These are phyloP conservation scores for Polyommatus iphigenia DNA, from an alignment of 2,888 invertebrate species.

Conservation along the genomic window DNA sequence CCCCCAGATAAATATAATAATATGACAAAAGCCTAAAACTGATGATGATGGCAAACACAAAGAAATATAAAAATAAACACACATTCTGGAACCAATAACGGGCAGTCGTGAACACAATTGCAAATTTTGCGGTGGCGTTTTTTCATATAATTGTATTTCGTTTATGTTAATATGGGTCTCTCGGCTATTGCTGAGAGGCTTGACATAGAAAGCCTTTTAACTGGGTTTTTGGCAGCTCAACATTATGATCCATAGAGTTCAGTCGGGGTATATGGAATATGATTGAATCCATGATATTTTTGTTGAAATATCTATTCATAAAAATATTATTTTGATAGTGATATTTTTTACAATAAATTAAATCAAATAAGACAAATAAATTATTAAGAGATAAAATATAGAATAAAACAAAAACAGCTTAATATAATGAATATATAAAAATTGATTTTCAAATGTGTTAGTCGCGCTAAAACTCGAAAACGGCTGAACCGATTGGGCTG, in stretches of 20 bases:
- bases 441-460: too few relatives aligned
- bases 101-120: neutral
- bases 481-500: too few relatives aligned
- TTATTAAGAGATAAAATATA: too few relatives aligned
- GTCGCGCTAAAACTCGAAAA: too few relatives aligned
- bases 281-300: neutral
- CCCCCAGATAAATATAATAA: too few relatives aligned
- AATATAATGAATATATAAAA: too few relatives aligned
- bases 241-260: neutral
- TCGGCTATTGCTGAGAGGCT: neutral
- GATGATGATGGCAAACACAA: neutral
- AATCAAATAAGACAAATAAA: too few relatives aligned
- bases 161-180: slow-evolving; percentile 24
- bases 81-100: neutral
- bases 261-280: neutral
- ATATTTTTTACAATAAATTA: too few relatives aligned
- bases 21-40: neutral
- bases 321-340: too few relatives aligned
- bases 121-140: neutral
- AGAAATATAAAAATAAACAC: neutral
- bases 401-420: too few relatives aligned
- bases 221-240: neutral
- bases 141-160: slow-evolving; percentile 16
- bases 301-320: neutral
- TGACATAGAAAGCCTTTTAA: slow-evolving; percentile 27